A percentile compares a stretch with the other conserved stretches of the same genome.
phyloP scores from a whole-genome alignment of 1,140 invertebrate species.

The Pentalonia nigronervosa region DNA sequence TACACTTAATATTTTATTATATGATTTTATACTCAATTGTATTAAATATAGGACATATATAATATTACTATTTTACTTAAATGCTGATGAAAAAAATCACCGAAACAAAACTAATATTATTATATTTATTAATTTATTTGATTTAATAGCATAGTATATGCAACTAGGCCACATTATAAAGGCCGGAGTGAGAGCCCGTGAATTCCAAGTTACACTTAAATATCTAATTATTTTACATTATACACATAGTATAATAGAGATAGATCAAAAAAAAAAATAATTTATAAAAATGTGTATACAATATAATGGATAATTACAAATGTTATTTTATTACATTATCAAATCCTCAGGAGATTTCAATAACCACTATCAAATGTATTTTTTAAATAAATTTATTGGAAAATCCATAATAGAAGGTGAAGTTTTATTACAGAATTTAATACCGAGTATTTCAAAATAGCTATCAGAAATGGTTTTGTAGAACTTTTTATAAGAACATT shows the following conservation, averaged over 20 bases:
- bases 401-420: background rate
- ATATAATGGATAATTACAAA: too few relatives aligned
- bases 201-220: background rate
- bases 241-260: too few relatives aligned
- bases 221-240: too few relatives aligned
- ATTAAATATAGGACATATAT: background rate
- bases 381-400: background rate
- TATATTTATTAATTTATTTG: background rate
- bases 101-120: background rate
- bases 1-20: background rate
- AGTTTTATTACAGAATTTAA: background rate
- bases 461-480: background rate
- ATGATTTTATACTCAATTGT: background rate
- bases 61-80: background rate
- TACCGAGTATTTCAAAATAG: background rate
- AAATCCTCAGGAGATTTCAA: too few relatives aligned
- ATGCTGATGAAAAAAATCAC: background rate
- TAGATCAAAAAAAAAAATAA: too few relatives aligned
- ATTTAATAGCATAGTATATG: background rate
- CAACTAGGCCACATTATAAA: background rate
- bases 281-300: too few relatives aligned
- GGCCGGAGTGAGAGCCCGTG: too few relatives aligned
- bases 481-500: background rate
- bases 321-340: too few relatives aligned
- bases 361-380: too few relatives aligned